phyloP scores from a whole-genome alignment of 2,888 invertebrate genomes.

The Apantesis nais region DNA sequence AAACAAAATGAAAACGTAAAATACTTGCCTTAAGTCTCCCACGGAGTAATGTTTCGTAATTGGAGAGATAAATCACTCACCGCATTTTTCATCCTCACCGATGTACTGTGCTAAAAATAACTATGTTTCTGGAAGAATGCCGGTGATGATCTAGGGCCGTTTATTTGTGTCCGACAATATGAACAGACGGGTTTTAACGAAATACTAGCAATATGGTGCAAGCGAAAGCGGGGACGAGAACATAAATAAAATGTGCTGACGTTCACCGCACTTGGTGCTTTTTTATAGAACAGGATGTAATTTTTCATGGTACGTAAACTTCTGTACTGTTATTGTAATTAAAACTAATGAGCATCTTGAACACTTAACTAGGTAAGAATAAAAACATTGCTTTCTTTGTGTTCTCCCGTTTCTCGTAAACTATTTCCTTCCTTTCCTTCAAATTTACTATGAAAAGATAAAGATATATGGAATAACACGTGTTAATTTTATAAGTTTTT shows the following conservation, averaged over 20 bases:
- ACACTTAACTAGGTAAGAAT: not conserved
- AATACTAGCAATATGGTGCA: conserved; percentile 23
- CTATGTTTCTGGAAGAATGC: conserved; percentile 62
- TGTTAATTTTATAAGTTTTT: not conserved
- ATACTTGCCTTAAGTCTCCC: not conserved
- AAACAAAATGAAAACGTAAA: not conserved
- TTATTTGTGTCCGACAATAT: conserved; percentile 59
- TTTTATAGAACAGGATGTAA: not conserved
- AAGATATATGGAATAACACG: not conserved
- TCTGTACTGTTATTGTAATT: conserved; percentile 2
- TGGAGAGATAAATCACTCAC: conserved; percentile 9
- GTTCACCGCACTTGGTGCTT: not conserved
- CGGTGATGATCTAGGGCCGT: conserved; percentile 62
- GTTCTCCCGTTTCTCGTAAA: not conserved
- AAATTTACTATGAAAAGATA: too few species aligned
- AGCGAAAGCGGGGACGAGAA: conserved; percentile 12
- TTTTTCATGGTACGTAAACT: not conserved
- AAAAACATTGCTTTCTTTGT: not conserved
- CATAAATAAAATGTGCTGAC: conserved; percentile 1
- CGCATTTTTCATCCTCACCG: conserved; percentile 25
- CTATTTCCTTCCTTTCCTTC: not conserved
- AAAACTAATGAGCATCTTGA: not conserved
- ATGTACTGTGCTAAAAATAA: conserved; percentile 55
- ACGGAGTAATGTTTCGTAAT: conserved; percentile 3
- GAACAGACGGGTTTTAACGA: conserved; percentile 53